A percentile compares a stretch with the other conserved stretches of the same genome.
phyloP scores from a whole-genome alignment of 1,140 invertebrate genomes.

The Macrosteles quadrilineatus region DNA sequence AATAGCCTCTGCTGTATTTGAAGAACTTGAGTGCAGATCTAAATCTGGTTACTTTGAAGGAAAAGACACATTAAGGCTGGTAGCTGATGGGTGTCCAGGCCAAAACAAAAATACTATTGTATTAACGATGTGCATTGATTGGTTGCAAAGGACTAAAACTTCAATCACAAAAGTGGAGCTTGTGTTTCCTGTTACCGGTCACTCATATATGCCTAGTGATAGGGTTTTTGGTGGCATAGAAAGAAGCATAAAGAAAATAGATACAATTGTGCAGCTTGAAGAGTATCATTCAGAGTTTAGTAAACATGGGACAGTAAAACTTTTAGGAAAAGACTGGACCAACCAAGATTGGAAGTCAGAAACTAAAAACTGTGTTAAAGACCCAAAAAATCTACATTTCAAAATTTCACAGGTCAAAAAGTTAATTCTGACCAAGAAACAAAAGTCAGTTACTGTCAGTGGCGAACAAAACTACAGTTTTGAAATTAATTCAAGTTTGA shows the following conservation, averaged over 20 bases:
- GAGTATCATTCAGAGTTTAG: slow-evolving; percentile 6
- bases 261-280: not conserved
- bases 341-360: slow-evolving; percentile 20
- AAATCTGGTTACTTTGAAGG: slow-evolving; percentile 35
- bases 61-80: slow-evolving; percentile 37
- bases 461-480: slow-evolving; percentile 17
- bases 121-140: slow-evolving; percentile 36
- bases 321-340: slow-evolving; percentile 20
- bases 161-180: slow-evolving; percentile 32
- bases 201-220: slow-evolving; percentile 44
- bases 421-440: slow-evolving; percentile 10
- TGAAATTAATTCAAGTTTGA: not conserved
- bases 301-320: slow-evolving; percentile 23
- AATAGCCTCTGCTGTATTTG: slow-evolving; percentile 43
- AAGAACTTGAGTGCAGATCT: slow-evolving; percentile 35
- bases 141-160: slow-evolving; percentile 34
- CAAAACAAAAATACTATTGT: slow-evolving; percentile 46
- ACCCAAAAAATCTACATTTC: not conserved
- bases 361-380: slow-evolving; percentile 13
- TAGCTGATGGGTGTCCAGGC: slow-evolving; percentile 41
- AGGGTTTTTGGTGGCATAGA: slow-evolving; percentile 43
- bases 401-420: slow-evolving; percentile 17
- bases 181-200: slow-evolving; percentile 40
- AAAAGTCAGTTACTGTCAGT: slow-evolving; percentile 5
- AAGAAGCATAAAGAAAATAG: slow-evolving; percentile 25